These are phyloP conservation scores for Gymnosoma rotundatum DNA, from an alignment of 2,888 invertebrate species.

Conservation along the genomic window DNA sequence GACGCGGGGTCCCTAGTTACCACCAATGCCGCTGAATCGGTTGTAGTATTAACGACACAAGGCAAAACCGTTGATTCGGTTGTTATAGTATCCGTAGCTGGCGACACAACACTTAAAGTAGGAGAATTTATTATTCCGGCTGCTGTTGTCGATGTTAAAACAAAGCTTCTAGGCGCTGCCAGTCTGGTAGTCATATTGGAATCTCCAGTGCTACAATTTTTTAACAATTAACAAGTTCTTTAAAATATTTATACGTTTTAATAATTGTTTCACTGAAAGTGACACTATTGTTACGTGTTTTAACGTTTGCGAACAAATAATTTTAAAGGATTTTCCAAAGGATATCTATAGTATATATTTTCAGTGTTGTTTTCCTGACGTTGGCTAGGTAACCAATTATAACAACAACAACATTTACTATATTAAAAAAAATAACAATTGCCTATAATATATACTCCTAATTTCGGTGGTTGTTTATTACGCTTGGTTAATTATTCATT, in stretches of 20 bases:
- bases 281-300: constrained; percentile 64
- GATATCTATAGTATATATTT: constrained; percentile 66
- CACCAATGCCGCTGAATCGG: constrained; percentile 63
- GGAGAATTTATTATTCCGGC: constrained; percentile 68
- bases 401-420: constrained; percentile 33
- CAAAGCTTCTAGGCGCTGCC: constrained; percentile 67
- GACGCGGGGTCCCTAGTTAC: constrained; percentile 67
- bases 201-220: not conserved
- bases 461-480: constrained; percentile 68
- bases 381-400: constrained; percentile 67
- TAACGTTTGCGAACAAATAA: constrained; percentile 66
- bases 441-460: constrained; percentile 58
- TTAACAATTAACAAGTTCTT: not conserved
- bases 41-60: constrained; percentile 67
- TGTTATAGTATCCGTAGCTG: constrained; percentile 68
- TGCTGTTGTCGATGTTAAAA: constrained; percentile 56
- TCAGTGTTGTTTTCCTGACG: constrained; percentile 61
- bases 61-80: constrained; percentile 71
- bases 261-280: constrained; percentile 6
- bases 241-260: not conserved
- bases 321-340: constrained; percentile 66
- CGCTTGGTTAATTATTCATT: constrained; percentile 60
- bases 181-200: constrained; percentile 63
- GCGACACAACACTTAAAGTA: constrained; percentile 69
- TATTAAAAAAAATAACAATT: constrained; percentile 51